A percentile compares a stretch with the other conserved stretches of the same genome.
Evolutionary conservation across 2,113 vertebrate genomes (phyloP).

Genomic region (Sylvilagus bachmani): DNA sequence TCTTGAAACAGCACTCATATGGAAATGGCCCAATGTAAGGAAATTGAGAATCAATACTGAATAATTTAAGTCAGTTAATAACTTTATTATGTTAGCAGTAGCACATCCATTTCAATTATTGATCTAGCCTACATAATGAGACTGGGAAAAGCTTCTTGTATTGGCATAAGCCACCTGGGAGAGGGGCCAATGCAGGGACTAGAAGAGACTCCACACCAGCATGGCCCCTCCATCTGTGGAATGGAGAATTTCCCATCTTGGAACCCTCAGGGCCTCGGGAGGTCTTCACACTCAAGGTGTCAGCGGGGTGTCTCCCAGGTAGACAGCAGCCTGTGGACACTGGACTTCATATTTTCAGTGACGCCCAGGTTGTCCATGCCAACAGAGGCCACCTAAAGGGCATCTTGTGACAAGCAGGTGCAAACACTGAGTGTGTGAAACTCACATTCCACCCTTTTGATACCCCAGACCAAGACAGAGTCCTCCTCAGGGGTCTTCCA

Average conservation of each 20-base stretch:
- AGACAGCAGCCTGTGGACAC: neutral
- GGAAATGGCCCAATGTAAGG: slow-evolving; percentile 44
- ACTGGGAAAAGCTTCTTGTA: neutral
- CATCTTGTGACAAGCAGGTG: neutral
- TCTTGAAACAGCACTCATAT: slow-evolving; percentile 47
- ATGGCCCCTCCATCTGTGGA: neutral
- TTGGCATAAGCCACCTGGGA: slow-evolving; percentile 11
- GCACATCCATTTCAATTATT: slow-evolving; percentile 70
- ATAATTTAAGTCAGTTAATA: slow-evolving; percentile 50
- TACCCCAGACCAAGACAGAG: neutral
- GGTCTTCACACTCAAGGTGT: neutral
- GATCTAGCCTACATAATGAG: slow-evolving; percentile 18
- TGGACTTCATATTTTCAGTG: neutral
- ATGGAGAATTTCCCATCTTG: neutral
- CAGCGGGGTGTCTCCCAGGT: neutral
- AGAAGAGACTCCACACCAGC: neutral
- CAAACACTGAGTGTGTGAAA: neutral
- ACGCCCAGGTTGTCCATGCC: neutral
- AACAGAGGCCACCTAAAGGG: neutral
- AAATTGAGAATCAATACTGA: slow-evolving; percentile 70
- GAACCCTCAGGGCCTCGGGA: neutral
- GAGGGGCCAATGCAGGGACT: neutral
- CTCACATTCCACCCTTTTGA: neutral
- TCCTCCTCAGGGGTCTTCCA: neutral
- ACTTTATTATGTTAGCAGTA: slow-evolving; percentile 65